Conservation (phyloP, 2,797 vertebrate genomes). For the Pseudochromis fuscus region DNA sequence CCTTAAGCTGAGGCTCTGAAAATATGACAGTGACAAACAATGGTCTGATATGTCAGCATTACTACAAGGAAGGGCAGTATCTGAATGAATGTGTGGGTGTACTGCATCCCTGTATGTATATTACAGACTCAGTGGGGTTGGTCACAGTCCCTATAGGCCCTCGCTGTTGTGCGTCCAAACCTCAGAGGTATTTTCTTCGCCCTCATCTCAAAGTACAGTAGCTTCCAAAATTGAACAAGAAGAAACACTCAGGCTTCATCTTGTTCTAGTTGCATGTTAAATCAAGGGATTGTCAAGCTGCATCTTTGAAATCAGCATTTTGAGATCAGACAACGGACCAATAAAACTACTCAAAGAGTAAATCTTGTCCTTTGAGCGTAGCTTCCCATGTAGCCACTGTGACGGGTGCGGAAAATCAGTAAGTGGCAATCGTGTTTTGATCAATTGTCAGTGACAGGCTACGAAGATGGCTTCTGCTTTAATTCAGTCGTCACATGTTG, state of each 20-base stretch:
- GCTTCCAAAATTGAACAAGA: conserved; percentile 21
- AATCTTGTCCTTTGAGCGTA: conserved; percentile 20
- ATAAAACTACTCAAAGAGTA: conserved; percentile 28
- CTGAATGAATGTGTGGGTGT: conserved; percentile 51
- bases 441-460: conserved; percentile 23
- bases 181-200: conserved; percentile 26
- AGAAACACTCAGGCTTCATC: conserved; percentile 38
- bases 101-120: conserved; percentile 55
- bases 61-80: conserved; percentile 46
- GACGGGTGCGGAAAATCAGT: conserved; percentile 20
- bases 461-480: conserved; percentile 23
- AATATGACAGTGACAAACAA: conserved; percentile 82
- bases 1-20: conserved; percentile 71
- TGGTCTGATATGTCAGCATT: conserved; percentile 68
- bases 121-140: conserved; percentile 47
- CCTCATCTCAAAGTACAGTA: conserved; percentile 7
- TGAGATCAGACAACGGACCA: conserved; percentile 34
- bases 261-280: conserved; percentile 53
- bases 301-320: conserved; percentile 38
- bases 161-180: conserved; percentile 6
- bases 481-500: conserved; percentile 40
- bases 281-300: conserved; percentile 33
- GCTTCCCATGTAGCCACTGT: conserved; percentile 12
- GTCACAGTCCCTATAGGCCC: conserved; percentile 50
- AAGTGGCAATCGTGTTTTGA: conserved; percentile 31